These are phyloP conservation scores for Peromyscus nudipes DNA, from an alignment of 2,797 vertebrate genomes.

Conservation along the genomic window DNA sequence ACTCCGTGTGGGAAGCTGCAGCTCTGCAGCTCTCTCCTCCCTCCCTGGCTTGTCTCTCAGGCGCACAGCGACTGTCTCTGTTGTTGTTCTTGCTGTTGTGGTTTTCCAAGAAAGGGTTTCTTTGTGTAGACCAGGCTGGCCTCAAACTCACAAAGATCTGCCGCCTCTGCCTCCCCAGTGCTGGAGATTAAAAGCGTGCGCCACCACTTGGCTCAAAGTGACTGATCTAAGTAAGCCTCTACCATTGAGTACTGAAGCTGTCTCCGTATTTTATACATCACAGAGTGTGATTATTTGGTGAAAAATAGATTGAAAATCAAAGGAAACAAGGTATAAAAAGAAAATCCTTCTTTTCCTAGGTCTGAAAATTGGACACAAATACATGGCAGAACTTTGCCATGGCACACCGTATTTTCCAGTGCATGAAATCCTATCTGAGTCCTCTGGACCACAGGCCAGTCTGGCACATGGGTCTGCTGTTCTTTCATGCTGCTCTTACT, in stretches of 20 bases:
- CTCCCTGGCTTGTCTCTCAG: rapidly evolving
- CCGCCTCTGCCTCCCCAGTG: background rate
- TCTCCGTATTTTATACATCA: background rate
- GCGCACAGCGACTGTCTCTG: background rate
- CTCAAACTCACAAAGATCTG: background rate
- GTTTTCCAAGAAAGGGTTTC: background rate
- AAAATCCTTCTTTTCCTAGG: background rate
- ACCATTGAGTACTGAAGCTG: background rate
- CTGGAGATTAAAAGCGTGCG: background rate
- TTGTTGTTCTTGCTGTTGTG: background rate
- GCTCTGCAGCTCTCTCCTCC: rapidly evolving
- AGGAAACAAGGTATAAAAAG: background rate
- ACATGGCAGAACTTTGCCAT: background rate
- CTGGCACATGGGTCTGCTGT: background rate
- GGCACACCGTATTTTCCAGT: rapidly evolving
- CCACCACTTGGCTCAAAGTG: rapidly evolving
- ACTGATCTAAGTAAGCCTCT: background rate
- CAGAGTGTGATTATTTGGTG: background rate
- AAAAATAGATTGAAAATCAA: slow-evolving; percentile 42
- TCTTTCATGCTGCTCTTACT: background rate
- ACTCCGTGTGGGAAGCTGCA: rapidly evolving
- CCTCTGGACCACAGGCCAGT: background rate
- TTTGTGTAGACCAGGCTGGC: background rate
- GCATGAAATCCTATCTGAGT: background rate
- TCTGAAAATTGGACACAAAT: slow-evolving; percentile 16